Conservation (phyloP, 2,797 vertebrate species). For the Coranthus polyacanthus region DNA sequence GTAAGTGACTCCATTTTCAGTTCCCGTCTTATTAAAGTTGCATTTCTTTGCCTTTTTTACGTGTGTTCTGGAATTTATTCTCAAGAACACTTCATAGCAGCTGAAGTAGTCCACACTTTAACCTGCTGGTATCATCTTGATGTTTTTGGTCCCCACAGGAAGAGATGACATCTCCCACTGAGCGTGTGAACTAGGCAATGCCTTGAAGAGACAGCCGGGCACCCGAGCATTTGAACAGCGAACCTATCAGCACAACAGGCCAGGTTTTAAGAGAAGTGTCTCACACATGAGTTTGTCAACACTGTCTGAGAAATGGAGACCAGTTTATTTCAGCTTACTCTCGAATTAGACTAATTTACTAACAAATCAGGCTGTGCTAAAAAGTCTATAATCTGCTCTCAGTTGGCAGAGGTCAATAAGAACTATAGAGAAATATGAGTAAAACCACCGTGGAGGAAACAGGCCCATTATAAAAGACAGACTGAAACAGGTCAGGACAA, state of each 20-base stretch:
- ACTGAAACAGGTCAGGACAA: no score
- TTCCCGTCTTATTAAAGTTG: conserved; percentile 2
- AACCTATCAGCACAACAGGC: conserved; percentile 1
- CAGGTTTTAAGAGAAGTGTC: conserved; percentile 12
- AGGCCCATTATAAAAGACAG: neutral
- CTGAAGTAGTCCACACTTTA: conserved; percentile 30
- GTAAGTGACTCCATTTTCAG: neutral
- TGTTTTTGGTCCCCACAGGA: conserved; percentile 56
- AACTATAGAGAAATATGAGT: neutral
- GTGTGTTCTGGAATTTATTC: neutral
- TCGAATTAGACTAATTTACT: conserved; percentile 29
- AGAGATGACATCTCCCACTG: conserved; percentile 62
- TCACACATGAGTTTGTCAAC: conserved; percentile 35
- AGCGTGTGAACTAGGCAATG: conserved; percentile 53
- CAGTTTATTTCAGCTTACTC: conserved; percentile 13
- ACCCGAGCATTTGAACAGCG: conserved; percentile 15
- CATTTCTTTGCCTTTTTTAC: neutral
- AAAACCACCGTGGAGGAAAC: neutral
- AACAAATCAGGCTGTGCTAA: conserved; percentile 13
- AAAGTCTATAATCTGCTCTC: conserved; percentile 19
- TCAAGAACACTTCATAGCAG: conserved; percentile 9
- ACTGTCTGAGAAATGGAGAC: conserved; percentile 1
- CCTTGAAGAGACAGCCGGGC: conserved; percentile 34
- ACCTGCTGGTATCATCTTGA: conserved; percentile 49
- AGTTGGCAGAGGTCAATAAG: conserved; percentile 9